A percentile compares a stretch with the other conserved stretches of the same genome.
These are phyloP conservation scores for Pseudococcus jackbeardsleyi DNA, from an alignment of 2,888 invertebrate genomes.

Conservation along the genomic window DNA sequence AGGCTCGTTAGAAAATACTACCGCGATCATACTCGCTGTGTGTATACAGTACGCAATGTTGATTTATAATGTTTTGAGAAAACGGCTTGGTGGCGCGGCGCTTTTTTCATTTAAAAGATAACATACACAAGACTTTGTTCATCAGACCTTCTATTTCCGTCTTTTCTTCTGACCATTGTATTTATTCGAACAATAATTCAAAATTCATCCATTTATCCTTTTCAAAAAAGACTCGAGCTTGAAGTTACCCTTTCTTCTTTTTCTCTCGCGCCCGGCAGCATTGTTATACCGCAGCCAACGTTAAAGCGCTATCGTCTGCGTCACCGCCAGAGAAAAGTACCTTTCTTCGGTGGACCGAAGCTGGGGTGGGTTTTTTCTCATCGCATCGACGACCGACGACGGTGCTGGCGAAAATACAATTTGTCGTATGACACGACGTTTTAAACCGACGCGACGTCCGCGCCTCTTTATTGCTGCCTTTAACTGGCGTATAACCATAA, in stretches of 20 bases:
- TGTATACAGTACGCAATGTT: slow-evolving; percentile 5
- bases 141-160: slow-evolving; percentile 50
- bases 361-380: background rate
- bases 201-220: slow-evolving; percentile 51
- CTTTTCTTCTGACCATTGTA: slow-evolving; percentile 48
- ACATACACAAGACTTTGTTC: slow-evolving; percentile 51
- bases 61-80: slow-evolving; percentile 47
- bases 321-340: background rate
- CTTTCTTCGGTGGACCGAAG: background rate
- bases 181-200: slow-evolving; percentile 51
- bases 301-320: background rate
- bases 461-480: too few species aligned
- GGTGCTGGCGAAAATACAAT: background rate
- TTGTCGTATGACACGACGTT: background rate
- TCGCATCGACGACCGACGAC: too few species aligned
- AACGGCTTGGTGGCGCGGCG: background rate
- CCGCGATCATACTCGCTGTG: background rate
- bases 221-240: slow-evolving; percentile 38
- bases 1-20: background rate
- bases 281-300: background rate
- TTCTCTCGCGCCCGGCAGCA: background rate
- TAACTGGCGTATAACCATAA: too few species aligned
- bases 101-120: slow-evolving; percentile 51
- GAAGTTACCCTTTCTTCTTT: background rate
- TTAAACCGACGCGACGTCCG: background rate